Evolutionary conservation across 2,888 invertebrate genomes (phyloP), one percentile per base, ranked within the genome.

Genomic region (Thereva unica): DNA sequence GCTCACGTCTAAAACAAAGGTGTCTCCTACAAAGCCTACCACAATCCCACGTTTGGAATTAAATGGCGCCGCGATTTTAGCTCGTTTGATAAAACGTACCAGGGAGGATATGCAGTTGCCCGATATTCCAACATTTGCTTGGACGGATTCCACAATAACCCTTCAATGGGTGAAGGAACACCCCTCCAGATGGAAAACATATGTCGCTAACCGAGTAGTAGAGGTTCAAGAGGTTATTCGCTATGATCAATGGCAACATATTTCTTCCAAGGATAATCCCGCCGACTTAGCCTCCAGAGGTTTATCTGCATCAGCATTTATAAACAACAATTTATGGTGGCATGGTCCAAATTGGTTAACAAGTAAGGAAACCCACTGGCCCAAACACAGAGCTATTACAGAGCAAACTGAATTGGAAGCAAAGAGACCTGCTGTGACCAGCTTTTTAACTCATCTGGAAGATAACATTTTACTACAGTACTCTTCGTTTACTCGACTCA

Each of bases 31-130:
- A 2, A 74, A 73, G 52, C 50, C 56, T 8, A 61, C 70, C 4
- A 69, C 73, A 1, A 67, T 74, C 12, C 71, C 73, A 4, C 56
- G 73, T 6, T 55, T 75, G 4, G 72, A 73, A 45, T 63, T 75
- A 34, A 56, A 68, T 5, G 66, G 50, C 12, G 67, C 70, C 12
- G 4, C 59, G 12, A 4, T 49, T 5, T 9, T 61, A 0, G 6
- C 34, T 35, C 1, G 35, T 2, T 38, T 47, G 5, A 6, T 54
- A 37, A 38, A 54, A 49, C 2, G 12, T 3, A 49, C 4, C 9
- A 12, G 9, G n/a, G 1, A 49, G 12, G 49, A 7, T 49, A n/a
- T n/a, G n/a, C n/a, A n/a, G n/a, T n/a, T n/a, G 4, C 9, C 7
- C n/a, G 23, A 54, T 1, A 6, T 5, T 4, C 4, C 5, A 10